Percentiles rank a stretch among this genome's conserved stretches.
Conservation (phyloP, 2,888 invertebrate species). For the Eucera pruinosa region DNA sequence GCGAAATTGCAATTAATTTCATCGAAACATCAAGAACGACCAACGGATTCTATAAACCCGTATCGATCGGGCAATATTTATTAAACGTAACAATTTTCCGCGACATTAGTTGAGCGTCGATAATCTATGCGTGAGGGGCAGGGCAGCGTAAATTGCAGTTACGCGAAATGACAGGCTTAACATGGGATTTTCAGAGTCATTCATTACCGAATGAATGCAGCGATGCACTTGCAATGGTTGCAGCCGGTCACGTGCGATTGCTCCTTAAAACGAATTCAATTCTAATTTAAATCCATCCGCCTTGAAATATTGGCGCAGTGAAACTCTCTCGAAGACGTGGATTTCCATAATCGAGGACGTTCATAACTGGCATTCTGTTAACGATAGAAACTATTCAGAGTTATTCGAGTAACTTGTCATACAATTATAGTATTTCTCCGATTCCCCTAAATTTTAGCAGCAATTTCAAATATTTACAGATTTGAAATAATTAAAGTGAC, state of each 20-base stretch:
- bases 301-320: slow-evolving; percentile 9
- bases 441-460: too few species aligned
- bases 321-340: neutral
- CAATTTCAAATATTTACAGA: too few species aligned
- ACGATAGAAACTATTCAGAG: neutral
- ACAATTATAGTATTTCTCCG: too few species aligned
- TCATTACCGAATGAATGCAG: slow-evolving; percentile 49
- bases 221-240: slow-evolving; percentile 13
- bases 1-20: neutral
- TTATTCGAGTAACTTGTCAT: neutral
- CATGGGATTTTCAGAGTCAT: slow-evolving; percentile 46
- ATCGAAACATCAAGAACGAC: neutral
- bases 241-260: slow-evolving; percentile 39
- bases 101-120: slow-evolving; percentile 33
- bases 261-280: slow-evolving; percentile 49
- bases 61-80: slow-evolving; percentile 38
- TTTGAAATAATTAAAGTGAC: too few species aligned
- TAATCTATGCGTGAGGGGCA: slow-evolving; percentile 27
- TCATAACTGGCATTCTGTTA: too few species aligned
- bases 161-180: slow-evolving; percentile 47
- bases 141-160: slow-evolving; percentile 30
- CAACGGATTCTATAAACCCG: neutral
- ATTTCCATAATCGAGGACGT: slow-evolving; percentile 15
- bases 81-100: slow-evolving; percentile 55
- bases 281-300: slow-evolving; percentile 40